phyloP scores from a whole-genome alignment of 2,797 vertebrate species.

The Sparus aurata region DNA sequence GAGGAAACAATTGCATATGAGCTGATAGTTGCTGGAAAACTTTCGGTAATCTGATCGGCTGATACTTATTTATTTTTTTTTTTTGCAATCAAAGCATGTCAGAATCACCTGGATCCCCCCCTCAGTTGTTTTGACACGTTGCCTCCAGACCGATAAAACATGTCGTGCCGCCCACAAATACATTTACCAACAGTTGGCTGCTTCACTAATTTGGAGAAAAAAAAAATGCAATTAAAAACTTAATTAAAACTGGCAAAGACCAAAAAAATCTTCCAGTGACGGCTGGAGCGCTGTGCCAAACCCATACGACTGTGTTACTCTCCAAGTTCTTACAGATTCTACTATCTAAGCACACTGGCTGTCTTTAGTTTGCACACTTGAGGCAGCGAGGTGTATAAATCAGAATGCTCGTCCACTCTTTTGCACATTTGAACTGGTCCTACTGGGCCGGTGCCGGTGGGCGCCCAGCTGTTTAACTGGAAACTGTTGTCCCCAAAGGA shows the following conservation, averaged over 20 bases:
- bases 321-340: too few relatives aligned
- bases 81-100: not conserved
- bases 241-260: not conserved
- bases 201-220: not conserved
- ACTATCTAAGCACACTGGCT: not conserved
- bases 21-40: not conserved
- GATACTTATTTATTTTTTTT: not conserved
- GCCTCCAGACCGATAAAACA: not conserved
- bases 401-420: not conserved
- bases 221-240: not conserved
- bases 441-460: not conserved
- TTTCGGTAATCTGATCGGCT: not conserved
- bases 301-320: too few relatives aligned
- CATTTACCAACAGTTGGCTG: not conserved
- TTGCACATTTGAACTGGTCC: not conserved
- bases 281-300: too few relatives aligned
- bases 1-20: not conserved
- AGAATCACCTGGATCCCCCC: not conserved
- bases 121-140: not conserved
- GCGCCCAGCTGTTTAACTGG: not conserved
- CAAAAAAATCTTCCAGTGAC: too few relatives aligned
- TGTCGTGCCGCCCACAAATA: not conserved
- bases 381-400: too few relatives aligned
- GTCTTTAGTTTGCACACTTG: not conserved
- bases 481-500: not conserved